phyloP scores from a whole-genome alignment of 2,113 vertebrate genomes.

The Phrynosoma blainvillii region DNA sequence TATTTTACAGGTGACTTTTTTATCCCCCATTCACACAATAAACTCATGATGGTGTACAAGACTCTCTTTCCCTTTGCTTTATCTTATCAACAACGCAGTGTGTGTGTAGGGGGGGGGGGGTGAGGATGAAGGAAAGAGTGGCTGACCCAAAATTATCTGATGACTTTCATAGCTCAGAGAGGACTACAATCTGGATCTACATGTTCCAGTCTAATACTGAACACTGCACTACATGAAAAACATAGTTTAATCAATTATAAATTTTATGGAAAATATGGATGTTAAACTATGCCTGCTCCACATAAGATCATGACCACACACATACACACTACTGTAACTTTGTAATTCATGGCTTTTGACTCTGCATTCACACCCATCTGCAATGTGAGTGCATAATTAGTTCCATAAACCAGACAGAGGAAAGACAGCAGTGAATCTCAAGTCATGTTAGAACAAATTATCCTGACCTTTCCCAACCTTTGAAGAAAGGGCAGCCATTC shows the following conservation, averaged over 20 bases:
- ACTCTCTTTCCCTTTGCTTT: no score
- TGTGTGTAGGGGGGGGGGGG: no score
- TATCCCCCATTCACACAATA: no score
- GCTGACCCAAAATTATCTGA: background rate
- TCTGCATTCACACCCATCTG: background rate
- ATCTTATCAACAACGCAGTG: background rate
- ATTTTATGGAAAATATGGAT: background rate
- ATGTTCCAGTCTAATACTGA: background rate
- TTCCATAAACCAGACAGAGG: background rate
- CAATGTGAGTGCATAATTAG: background rate
- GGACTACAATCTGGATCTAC: background rate
- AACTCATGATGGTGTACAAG: background rate
- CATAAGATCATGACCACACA: background rate
- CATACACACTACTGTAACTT: background rate
- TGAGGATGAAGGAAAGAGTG: background rate
- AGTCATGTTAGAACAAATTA: constrained; percentile 26
- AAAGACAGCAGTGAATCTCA: constrained; percentile 29
- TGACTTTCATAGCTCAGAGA: background rate
- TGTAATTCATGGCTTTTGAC: background rate
- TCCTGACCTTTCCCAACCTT: constrained; percentile 17
- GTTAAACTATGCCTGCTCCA: background rate
- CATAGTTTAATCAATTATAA: background rate
- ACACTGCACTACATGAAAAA: background rate
- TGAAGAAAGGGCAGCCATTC: constrained; percentile 34
- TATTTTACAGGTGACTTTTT: background rate